Percentiles rank a stretch among this genome's conserved stretches.
Evolutionary conservation across 2,888 invertebrate genomes (phyloP).

Genomic region (Anoncus sp.): DNA sequence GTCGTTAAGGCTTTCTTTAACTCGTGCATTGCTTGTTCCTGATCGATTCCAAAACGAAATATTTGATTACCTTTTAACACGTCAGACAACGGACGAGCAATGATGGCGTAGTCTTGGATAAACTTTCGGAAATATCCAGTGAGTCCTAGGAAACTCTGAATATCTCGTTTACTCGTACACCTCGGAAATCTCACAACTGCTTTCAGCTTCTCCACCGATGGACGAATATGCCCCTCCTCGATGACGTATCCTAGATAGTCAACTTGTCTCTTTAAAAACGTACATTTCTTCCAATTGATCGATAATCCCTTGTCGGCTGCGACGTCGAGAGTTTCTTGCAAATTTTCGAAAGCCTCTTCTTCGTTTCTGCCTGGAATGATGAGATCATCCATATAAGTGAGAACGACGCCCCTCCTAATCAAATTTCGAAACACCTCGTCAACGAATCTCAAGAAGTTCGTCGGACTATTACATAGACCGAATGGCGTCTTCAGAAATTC

Average conservation of each 20-base stretch:
- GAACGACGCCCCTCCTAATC: background rate
- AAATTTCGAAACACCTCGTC: background rate
- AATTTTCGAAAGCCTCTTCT: background rate
- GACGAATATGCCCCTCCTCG: background rate
- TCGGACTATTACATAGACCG: slow-evolving; percentile 47
- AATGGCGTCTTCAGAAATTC: slow-evolving; percentile 38
- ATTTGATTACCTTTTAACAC: background rate
- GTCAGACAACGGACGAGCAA: background rate
- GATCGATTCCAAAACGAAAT: background rate
- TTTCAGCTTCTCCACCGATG: background rate
- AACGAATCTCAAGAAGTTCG: background rate
- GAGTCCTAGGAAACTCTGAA: background rate
- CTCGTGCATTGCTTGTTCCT: background rate
- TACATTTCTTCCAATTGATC: slow-evolving; percentile 28
- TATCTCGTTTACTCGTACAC: background rate
- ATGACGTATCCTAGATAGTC: background rate
- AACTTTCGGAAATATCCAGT: background rate
- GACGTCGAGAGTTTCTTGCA: background rate
- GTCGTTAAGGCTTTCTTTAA: background rate
- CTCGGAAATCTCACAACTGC: background rate
- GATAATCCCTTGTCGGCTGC: background rate
- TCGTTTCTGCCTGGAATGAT: background rate
- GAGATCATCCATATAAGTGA: background rate
- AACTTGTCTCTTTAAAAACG: background rate
- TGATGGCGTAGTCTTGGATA: background rate